Evolutionary conservation across 2,113 vertebrate genomes (phyloP).

Genomic region (Pogona vitticeps): DNA sequence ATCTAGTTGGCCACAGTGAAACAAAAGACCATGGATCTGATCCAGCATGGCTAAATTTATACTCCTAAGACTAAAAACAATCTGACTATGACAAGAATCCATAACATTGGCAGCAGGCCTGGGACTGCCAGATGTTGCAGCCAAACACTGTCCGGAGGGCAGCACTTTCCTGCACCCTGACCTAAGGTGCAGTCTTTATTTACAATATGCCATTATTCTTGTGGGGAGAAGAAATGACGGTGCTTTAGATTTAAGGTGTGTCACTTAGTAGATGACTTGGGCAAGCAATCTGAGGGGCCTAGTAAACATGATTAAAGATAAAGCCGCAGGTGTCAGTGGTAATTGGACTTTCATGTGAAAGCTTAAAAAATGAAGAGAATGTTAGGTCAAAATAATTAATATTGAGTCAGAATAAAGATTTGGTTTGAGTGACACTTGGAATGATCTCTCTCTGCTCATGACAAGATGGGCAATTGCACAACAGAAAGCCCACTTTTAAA

Average conservation of each 20-base stretch:
- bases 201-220: not conserved
- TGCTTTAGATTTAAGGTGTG: not conserved
- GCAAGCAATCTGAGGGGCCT: not conserved
- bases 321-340: conserved; percentile 7
- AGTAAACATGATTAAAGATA: conserved; percentile 22
- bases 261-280: not conserved
- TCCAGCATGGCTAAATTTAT: not conserved
- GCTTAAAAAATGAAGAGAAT: conserved; percentile 40
- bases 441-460: conserved; percentile 40
- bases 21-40: not conserved
- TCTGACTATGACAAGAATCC: no score
- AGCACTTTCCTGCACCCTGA: not conserved
- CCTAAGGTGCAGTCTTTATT: not conserved
- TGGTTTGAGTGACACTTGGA: conserved; percentile 38
- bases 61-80: no score
- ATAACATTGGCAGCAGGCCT: no score
- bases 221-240: not conserved
- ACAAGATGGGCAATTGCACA: conserved; percentile 41
- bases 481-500: conserved; percentile 53
- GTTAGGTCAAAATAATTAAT: conserved; percentile 51
- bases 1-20: not conserved
- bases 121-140: no score
- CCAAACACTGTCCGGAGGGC: no score
- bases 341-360: conserved; percentile 27
- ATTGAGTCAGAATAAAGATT: conserved; percentile 33